phyloP scores from a whole-genome alignment of 2,797 vertebrate genomes.

The Schizopygopsis pylzovi region DNA sequence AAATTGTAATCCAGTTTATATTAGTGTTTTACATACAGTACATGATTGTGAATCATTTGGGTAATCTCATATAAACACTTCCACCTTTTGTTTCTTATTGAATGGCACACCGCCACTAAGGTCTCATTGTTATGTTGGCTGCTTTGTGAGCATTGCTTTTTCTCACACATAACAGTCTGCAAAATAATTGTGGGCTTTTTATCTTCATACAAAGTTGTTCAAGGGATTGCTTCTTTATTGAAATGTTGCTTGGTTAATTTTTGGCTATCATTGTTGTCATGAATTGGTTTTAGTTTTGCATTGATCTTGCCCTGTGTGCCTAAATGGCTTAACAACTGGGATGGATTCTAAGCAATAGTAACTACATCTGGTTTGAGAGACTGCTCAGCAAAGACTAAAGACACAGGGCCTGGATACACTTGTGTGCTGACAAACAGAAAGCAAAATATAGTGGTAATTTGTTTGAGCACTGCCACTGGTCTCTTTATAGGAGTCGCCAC shows the following conservation, averaged over 20 bases:
- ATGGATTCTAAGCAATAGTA: constrained; percentile 8
- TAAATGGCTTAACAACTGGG: constrained; percentile 2
- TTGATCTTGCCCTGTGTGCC: not conserved
- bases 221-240: not conserved
- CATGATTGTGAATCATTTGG: no score
- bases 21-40: no score
- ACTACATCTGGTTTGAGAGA: not conserved
- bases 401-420: not conserved
- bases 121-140: not conserved
- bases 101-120: not conserved
- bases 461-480: no score
- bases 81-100: not conserved
- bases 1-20: no score
- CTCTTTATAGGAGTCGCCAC: no score
- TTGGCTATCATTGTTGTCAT: not conserved
- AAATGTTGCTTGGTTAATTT: not conserved
- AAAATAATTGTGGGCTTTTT: not conserved
- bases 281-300: not conserved
- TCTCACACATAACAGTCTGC: not conserved
- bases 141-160: not conserved
- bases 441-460: constrained; percentile 3
- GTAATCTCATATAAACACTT: no score
- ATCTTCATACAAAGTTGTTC: not conserved
- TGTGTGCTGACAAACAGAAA: constrained; percentile 17
- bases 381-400: not conserved